Conservation (phyloP, 2,113 vertebrate genomes). For the Furnarius figulus region DNA sequence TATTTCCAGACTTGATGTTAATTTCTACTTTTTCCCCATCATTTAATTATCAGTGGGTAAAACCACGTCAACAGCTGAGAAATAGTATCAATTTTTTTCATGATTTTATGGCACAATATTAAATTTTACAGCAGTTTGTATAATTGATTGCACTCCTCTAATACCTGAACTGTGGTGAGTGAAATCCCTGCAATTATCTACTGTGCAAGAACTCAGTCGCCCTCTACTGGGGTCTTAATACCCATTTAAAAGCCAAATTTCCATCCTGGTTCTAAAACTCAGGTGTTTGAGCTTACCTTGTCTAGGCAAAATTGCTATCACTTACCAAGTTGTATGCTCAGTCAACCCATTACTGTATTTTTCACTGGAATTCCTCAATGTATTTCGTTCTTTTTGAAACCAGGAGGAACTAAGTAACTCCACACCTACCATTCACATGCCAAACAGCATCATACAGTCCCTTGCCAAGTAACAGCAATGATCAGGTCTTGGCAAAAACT, state of each 20-base stretch:
- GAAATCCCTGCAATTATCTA: background rate
- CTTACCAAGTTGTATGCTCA: background rate
- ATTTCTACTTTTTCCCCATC: background rate
- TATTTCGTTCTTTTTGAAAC: slow-evolving; percentile 9
- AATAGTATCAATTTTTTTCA: background rate
- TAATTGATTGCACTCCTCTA: background rate
- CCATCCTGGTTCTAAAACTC: background rate
- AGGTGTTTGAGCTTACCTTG: background rate
- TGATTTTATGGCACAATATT: background rate
- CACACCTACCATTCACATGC: background rate
- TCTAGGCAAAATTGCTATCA: background rate
- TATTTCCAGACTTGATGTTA: background rate
- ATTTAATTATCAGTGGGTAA: background rate
- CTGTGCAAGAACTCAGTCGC: background rate
- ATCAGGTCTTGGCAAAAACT: slow-evolving; percentile 60
- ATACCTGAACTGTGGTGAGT: background rate
- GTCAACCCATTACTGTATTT: background rate
- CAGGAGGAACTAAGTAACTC: background rate
- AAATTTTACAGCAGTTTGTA: background rate
- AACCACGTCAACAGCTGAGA: background rate
- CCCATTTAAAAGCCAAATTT: background rate
- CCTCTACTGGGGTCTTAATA: background rate
- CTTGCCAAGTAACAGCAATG: slow-evolving; percentile 23
- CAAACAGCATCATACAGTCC: background rate
- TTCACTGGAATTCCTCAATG: background rate